A percentile compares a stretch with the other conserved stretches of the same genome.
These are phyloP conservation scores for Leucophenga montana DNA, from an alignment of 2,888 invertebrate genomes.

Conservation along the genomic window DNA sequence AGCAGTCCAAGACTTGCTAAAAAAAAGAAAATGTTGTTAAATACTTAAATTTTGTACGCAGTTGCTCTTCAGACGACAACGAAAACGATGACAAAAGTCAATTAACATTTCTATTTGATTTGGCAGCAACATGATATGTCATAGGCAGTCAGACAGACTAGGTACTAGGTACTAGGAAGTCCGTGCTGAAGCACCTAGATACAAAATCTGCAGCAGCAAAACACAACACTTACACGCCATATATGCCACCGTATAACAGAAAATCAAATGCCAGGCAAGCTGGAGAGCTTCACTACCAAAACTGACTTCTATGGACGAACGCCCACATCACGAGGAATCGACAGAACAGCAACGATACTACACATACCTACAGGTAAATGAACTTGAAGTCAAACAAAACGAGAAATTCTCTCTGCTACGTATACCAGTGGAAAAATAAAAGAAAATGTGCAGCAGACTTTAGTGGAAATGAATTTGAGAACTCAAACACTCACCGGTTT, in stretches of 20 bases:
- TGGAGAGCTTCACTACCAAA: neutral
- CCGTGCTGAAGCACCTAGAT: too few relatives aligned
- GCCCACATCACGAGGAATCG: neutral
- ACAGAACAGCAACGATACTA: neutral
- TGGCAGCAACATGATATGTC: slow-evolving; percentile 23
- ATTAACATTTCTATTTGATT: slow-evolving; percentile 66
- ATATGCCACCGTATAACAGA: neutral
- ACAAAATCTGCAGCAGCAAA: neutral
- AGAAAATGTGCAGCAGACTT: too few relatives aligned
- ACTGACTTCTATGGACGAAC: neutral
- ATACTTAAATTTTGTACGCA: too few relatives aligned
- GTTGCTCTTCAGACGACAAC: too few relatives aligned
- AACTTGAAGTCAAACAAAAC: slow-evolving; percentile 22
- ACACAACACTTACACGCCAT: neutral
- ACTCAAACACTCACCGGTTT: too few relatives aligned
- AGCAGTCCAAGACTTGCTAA: too few relatives aligned
- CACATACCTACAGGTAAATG: slow-evolving; percentile 18
- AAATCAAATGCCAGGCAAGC: neutral
- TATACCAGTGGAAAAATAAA: too few relatives aligned
- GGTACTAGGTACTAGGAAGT: too few relatives aligned
- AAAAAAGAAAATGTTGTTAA: too few relatives aligned
- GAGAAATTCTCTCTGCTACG: neutral
- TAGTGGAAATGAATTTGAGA: too few relatives aligned
- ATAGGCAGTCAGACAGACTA: neutral
- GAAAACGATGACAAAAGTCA: slow-evolving; percentile 60